Base-by-base conservation (phyloP, 2,888 invertebrate species). In the Baccha elongata region DNA sequence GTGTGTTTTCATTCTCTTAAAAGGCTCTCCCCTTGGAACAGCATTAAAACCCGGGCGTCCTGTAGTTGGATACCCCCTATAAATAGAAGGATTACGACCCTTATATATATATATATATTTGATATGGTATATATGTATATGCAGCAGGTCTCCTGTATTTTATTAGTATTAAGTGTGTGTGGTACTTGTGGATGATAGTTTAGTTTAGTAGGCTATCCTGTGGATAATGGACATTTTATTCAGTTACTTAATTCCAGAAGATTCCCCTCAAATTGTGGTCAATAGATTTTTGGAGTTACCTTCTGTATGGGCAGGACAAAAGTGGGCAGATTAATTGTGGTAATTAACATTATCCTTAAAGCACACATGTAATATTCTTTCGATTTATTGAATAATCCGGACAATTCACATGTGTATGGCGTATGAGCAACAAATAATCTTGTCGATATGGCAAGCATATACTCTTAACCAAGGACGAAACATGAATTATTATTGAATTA, bases 211-310 rank as follows among this genome's bases (percentile, higher is more conserved):
- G 13, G 42, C 13, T 60, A 44, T 72, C 17, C 64, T 37, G 35
- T 46, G 32, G 52, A 53, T 64, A 64, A 62, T 62, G 62, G 62
- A 29, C 21, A 40, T 29, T 72, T 72, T 64, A 62, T 52, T 52
- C 42, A 60, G 50, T 71, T 50, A 48, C 60, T 71, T 60, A 44
- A 60, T 60, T 60, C 44, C 60, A 44, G 44, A 44, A 44, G 29
- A 44, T 26, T 58, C 40, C 26, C 26, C 48, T 48, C 15, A 6
- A 69, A 40, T 40, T 11, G 40, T 40, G 48, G 48, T 48, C 48
- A 60, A 60, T 48, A 37, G 29, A 58, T 42, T 32, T 62, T 15
- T 32, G 21, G 15, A 15, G 17, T 2, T 42, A 2, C 21, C 3
- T 50, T 6, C 32, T 7, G 1, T 7, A 23, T 5, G 11, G 17